Percentiles rank a stretch among this genome's conserved stretches.
Evolutionary conservation across 2,888 invertebrate genomes (phyloP).

Genomic region (Athetis lepigone): DNA sequence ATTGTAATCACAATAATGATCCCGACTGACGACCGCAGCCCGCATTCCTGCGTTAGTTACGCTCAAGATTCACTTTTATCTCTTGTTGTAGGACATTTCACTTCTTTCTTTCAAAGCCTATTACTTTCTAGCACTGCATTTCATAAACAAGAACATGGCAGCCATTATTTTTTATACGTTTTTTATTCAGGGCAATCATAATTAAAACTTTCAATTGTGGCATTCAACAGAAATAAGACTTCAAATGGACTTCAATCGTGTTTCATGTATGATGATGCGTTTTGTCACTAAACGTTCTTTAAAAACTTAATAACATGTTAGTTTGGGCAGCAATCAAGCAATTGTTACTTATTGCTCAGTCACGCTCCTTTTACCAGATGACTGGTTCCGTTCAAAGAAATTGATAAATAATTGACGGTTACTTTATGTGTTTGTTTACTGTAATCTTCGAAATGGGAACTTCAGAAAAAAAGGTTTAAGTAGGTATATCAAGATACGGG

Average conservation of each 20-base stretch:
- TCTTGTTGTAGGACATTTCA: slow-evolving; percentile 63
- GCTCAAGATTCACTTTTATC: slow-evolving; percentile 69
- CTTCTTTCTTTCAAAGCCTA: slow-evolving; percentile 52
- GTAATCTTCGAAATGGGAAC: slow-evolving; percentile 43
- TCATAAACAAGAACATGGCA: slow-evolving; percentile 16
- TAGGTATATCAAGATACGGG: neutral
- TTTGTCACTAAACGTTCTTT: slow-evolving; percentile 78
- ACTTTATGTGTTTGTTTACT: slow-evolving; percentile 70
- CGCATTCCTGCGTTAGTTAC: slow-evolving; percentile 77
- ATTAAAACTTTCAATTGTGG: slow-evolving; percentile 53
- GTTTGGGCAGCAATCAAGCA: slow-evolving; percentile 73
- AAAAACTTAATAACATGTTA: slow-evolving; percentile 79
- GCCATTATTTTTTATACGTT: slow-evolving; percentile 36
- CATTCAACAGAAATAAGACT: slow-evolving; percentile 57
- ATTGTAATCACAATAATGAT: slow-evolving; percentile 79
- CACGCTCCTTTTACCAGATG: slow-evolving; percentile 71
- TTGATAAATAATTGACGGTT: slow-evolving; percentile 71
- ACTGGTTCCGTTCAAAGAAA: slow-evolving; percentile 66
- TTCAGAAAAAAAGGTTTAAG: slow-evolving; percentile 3
- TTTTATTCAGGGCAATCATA: slow-evolving; percentile 56
- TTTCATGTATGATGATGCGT: slow-evolving; percentile 57
- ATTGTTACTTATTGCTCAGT: slow-evolving; percentile 71
- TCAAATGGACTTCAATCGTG: slow-evolving; percentile 54
- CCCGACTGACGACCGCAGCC: slow-evolving; percentile 70
- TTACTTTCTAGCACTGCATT: slow-evolving; percentile 40